Evolutionary conservation across 2,888 invertebrate genomes (phyloP), one percentile per base, ranked within the genome.

Genomic region (Cerastis rubricosa): DNA sequence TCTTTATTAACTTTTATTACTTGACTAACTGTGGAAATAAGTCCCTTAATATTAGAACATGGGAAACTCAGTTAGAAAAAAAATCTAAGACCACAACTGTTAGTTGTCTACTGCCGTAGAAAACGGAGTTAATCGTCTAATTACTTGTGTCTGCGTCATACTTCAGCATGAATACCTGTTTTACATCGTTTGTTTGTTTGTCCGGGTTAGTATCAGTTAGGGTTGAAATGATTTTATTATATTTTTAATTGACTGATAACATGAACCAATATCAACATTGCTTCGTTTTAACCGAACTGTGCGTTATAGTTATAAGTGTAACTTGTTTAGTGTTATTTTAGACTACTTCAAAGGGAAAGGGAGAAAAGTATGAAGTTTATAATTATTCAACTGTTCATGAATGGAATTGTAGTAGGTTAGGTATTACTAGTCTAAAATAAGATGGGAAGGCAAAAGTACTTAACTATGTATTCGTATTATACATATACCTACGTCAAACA

Each of bases 401-500:
- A 89, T 89, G 89, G 63, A 90, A 80, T 81, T 78, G 81, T 89
- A 86, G 83, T 85, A 85, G 74, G 74, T 68, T 77, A 35, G 57
- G 65, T 74, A 35, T 65, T 85, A 78, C 79, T 81, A 78, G 78
- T 45, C 57, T 67, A 76, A 85, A 88, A 86, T 86, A 83, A 85
- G 84, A 87, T 88, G 85, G 63, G 74, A 85, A 76, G 83, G 74
- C 83, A 83, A 86, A 85, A 88, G 86, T 87, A 76, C 73, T 80
- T 77, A 67, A 81, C 63, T 80, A 67, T 81, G 57, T 86, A 76
- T 57, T 35, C 59, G 40, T 81, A 74, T 80, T 66, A 75, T 69
- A 76, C 87, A 90, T 84, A 84, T 89, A 87, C 85, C 84, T 57
- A 80, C 88, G 87, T 87, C 84, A 87, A 86, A 87, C 88, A 90